Conservation (phyloP, 2,888 invertebrate genomes). For the Euzetes globulus region DNA sequence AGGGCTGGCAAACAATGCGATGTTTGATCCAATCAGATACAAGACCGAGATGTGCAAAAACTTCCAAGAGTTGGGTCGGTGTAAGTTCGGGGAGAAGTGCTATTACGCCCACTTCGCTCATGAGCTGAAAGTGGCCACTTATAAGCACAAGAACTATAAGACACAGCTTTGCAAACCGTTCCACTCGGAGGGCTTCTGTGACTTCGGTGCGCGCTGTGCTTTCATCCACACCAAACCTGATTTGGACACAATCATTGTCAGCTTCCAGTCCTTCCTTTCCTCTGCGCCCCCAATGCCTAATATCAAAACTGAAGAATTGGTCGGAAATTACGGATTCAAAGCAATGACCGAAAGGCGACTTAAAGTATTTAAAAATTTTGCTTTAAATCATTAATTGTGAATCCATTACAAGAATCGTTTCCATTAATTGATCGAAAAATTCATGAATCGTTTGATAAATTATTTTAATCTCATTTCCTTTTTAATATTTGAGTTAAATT, state of each 20-base stretch:
- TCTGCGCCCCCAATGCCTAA: not conserved
- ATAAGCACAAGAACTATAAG: constrained; percentile 35
- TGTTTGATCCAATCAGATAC: constrained; percentile 18
- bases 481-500: no score
- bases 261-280: not conserved
- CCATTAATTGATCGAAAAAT: no score
- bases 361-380: no score
- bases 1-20: not conserved
- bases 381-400: no score
- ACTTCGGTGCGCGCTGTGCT: constrained; percentile 34
- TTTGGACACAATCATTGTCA: not conserved
- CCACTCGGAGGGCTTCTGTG: constrained; percentile 31
- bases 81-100: constrained; percentile 33
- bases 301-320: not conserved
- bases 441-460: no score
- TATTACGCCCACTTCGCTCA: constrained; percentile 30
- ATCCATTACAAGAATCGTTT: no score
- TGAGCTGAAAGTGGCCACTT: constrained; percentile 22
- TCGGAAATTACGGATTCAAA: not conserved
- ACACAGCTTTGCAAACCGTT: constrained; percentile 34
- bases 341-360: no score
- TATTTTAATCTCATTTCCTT: no score
- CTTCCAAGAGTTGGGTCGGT: constrained; percentile 29
- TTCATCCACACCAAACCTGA: constrained; percentile 33
- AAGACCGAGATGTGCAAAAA: constrained; percentile 35